Percentiles rank a stretch among this genome's conserved stretches.
Conservation (phyloP, 2,797 vertebrate genomes). For the Cottoperca gobio region DNA sequence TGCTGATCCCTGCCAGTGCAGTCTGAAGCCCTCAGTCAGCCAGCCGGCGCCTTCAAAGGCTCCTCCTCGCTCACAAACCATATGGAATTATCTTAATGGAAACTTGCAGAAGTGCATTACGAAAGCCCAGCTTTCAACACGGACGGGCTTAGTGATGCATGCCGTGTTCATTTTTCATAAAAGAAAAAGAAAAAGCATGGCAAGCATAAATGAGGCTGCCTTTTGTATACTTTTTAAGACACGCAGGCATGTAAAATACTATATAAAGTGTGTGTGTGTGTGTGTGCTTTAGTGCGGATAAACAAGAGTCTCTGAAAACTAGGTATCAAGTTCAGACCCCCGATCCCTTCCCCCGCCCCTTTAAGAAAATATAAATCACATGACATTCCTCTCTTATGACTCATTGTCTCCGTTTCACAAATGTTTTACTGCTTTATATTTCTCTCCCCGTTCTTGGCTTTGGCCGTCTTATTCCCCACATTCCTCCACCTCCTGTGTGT, state of each 20-base stretch:
- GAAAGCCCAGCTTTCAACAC: constrained; percentile 9
- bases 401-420: constrained; percentile 79
- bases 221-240: constrained; percentile 15
- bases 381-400: constrained; percentile 81
- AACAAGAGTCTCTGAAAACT: constrained; percentile 47
- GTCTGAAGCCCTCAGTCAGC: constrained; percentile 48
- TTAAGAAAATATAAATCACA: constrained; percentile 83
- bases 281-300: constrained; percentile 17
- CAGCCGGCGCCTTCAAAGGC: constrained; percentile 64
- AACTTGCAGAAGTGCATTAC: constrained; percentile 45
- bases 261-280: constrained; percentile 21
- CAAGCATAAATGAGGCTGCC: not conserved
- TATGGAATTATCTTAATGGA: constrained; percentile 68
- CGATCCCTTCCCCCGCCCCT: constrained; percentile 49
- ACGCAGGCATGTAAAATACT: constrained; percentile 20
- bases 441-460: constrained; percentile 58
- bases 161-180: constrained; percentile 7
- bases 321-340: constrained; percentile 73
- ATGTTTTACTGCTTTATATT: constrained; percentile 58
- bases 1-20: constrained; percentile 53
- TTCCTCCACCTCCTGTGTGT: constrained; percentile 60
- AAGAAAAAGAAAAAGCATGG: constrained; percentile 5
- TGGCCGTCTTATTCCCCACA: constrained; percentile 60
- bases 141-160: not conserved
- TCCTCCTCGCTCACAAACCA: constrained; percentile 54